phyloP scores from a whole-genome alignment of 1,140 invertebrate species.

The Dysdera silvatica region DNA sequence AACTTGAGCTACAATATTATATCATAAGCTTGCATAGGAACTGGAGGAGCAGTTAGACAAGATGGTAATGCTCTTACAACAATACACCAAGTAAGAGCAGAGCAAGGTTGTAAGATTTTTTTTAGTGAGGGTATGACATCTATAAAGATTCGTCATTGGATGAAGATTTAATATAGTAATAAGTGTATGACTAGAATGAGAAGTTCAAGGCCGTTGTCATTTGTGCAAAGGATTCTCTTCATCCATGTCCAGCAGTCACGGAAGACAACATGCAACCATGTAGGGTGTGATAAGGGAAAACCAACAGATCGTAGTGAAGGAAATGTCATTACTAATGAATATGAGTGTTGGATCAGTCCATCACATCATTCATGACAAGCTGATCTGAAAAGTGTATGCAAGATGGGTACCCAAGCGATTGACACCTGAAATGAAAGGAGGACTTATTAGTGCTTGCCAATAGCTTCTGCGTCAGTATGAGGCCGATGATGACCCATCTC shows the following conservation, averaged over 20 bases:
- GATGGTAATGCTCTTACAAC: not conserved
- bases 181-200: not conserved
- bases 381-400: not conserved
- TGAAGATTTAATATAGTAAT: conserved; percentile 2
- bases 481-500: no score
- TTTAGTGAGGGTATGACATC: not conserved
- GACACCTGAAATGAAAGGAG: conserved; percentile 5
- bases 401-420: not conserved
- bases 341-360: conserved; percentile 7
- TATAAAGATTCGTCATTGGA: conserved; percentile 3
- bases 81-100: not conserved
- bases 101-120: not conserved
- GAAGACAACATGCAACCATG: not conserved
- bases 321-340: not conserved
- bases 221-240: not conserved
- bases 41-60: not conserved
- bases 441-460: no score
- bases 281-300: not conserved
- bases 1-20: no score
- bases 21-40: not conserved
- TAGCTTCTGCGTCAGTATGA: no score
- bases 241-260: not conserved
- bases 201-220: not conserved
- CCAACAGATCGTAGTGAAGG: not conserved
- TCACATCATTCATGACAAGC: conserved; percentile 4